Conservation (phyloP, 2,797 vertebrate species). For the Esox lucius region DNA sequence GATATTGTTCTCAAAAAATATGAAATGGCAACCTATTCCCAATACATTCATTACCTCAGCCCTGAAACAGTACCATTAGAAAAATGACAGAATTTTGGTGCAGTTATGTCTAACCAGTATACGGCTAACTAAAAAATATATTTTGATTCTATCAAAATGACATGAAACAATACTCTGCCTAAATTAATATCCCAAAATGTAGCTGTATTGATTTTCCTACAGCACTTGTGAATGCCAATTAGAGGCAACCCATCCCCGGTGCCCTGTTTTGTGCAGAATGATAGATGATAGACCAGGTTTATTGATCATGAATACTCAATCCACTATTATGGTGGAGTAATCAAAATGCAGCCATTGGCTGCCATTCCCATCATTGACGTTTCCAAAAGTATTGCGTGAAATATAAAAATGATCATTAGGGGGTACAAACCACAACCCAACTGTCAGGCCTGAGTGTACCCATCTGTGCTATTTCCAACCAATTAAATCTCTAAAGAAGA, state of each 20-base stretch:
- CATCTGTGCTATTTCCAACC: not conserved
- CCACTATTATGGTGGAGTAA: constrained; percentile 54
- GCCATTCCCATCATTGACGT: constrained; percentile 63
- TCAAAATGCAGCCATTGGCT: constrained; percentile 64
- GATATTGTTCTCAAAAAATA: not conserved
- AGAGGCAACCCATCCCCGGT: constrained; percentile 34
- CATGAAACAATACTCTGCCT: too few species aligned
- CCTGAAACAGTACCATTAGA: too few species aligned
- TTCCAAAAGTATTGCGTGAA: constrained; percentile 73
- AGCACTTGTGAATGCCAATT: too few species aligned
- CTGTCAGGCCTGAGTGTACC: not conserved
- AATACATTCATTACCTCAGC: not conserved
- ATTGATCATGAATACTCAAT: constrained; percentile 59
- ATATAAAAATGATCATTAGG: constrained; percentile 65
- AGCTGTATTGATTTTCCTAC: too few species aligned
- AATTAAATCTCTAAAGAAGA: not conserved
- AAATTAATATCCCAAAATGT: too few species aligned
- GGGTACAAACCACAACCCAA: not conserved
- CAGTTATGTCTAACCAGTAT: too few species aligned
- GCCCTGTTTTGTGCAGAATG: constrained; percentile 42
- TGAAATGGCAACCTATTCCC: constrained; percentile 13
- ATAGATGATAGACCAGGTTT: constrained; percentile 47
- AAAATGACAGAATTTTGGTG: too few species aligned
- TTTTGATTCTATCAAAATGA: too few species aligned
- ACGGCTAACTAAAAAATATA: too few species aligned